These are phyloP conservation scores for Nymphalis io DNA, from an alignment of 1,140 invertebrate genomes.

Conservation along the genomic window DNA sequence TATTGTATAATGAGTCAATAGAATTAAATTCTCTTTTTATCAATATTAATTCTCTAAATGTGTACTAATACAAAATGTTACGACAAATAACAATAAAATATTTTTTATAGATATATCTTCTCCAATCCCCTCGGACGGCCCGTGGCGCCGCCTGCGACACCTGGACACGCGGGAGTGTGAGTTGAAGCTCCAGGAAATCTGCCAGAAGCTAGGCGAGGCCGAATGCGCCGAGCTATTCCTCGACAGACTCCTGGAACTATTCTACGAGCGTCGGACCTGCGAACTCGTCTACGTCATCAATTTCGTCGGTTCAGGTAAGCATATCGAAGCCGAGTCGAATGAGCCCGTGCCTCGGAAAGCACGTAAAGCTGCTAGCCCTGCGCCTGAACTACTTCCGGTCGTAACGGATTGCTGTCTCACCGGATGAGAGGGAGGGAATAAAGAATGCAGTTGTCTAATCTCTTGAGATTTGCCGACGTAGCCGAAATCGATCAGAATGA, in stretches of 20 bases:
- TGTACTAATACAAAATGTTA: neutral
- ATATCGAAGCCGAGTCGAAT: neutral
- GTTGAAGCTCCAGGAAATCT: conserved; percentile 77
- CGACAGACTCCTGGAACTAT: conserved; percentile 82
- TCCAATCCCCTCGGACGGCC: conserved; percentile 40
- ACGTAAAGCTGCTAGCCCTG: too few species aligned
- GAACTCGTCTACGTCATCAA: conserved; percentile 58
- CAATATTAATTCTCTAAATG: conserved; percentile 1
- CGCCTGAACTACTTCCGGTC: too few species aligned
- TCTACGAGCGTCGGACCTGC: conserved; percentile 45
- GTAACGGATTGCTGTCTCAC: too few species aligned
- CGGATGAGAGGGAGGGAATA: too few species aligned
- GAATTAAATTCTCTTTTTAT: too few species aligned
- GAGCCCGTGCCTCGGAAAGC: too few species aligned
- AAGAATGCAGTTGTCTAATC: too few species aligned
- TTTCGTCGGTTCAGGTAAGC: conserved; percentile 50
- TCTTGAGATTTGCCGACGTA: too few species aligned
- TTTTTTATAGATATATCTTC: conserved; percentile 42
- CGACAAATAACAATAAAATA: neutral
- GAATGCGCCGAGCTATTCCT: conserved; percentile 80
- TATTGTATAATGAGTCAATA: too few species aligned
- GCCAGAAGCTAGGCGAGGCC: conserved; percentile 77
- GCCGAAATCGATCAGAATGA: too few species aligned
- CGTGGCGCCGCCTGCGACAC: conserved; percentile 82
- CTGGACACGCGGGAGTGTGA: conserved; percentile 73